Conservation (phyloP, 1,140 invertebrate species). For the Drepana arcuata region DNA sequence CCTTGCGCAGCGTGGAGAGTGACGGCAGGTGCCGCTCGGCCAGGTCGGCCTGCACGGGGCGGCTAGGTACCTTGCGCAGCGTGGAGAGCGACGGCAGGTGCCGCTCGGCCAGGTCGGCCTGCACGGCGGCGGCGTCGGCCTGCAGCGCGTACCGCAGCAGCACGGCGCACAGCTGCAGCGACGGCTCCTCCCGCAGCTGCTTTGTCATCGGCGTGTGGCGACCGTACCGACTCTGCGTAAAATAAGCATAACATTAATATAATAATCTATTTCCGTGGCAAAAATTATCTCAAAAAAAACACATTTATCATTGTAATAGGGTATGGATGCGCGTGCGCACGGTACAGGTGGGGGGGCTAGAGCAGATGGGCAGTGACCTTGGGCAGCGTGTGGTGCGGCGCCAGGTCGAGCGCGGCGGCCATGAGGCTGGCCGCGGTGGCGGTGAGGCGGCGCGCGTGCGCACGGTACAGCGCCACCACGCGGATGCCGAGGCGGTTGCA, state of each 20-base stretch:
- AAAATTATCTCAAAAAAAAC: too few relatives aligned
- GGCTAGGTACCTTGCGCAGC: constrained; percentile 77
- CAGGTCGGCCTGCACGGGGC: constrained; percentile 88
- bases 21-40: constrained; percentile 88
- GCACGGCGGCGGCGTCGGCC: constrained; percentile 82
- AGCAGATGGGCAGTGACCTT: constrained; percentile 74
- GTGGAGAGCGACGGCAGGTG: constrained; percentile 91
- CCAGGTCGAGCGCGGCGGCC: constrained; percentile 92
- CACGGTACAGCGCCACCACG: constrained; percentile 83
- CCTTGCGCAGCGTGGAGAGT: constrained; percentile 88
- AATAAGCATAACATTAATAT: constrained; percentile 1
- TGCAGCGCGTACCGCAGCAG: constrained; percentile 88
- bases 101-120: constrained; percentile 86
- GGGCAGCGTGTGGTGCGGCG: constrained; percentile 85
- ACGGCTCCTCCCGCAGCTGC: constrained; percentile 95
- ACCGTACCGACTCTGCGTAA: constrained; percentile 90
- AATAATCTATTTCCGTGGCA: background rate
- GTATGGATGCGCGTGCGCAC: too few relatives aligned
- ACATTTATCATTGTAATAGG: too few relatives aligned
- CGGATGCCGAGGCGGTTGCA: constrained; percentile 89
- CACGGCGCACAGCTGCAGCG: constrained; percentile 93
- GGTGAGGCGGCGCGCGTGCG: constrained; percentile 83
- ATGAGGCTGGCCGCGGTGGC: constrained; percentile 94
- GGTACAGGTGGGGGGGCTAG: background rate
- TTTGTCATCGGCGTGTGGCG: constrained; percentile 91